These are phyloP conservation scores for Rachycentron canadum DNA, from an alignment of 2,797 vertebrate species.

Conservation along the genomic window DNA sequence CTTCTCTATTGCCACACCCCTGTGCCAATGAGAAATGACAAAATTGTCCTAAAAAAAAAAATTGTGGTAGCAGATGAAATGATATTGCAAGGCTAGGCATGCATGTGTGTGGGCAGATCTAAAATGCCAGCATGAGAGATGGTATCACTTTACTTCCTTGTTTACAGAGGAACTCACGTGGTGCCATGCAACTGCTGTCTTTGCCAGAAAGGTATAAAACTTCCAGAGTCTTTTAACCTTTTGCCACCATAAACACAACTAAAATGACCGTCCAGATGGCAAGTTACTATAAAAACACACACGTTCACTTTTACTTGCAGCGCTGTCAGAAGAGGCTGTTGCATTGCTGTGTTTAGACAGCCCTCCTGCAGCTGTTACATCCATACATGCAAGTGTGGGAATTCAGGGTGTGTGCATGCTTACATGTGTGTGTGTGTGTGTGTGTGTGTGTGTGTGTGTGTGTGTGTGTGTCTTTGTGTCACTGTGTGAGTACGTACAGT, in stretches of 20 bases:
- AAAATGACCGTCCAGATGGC: conserved; percentile 75
- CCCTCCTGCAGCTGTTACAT: conserved; percentile 64
- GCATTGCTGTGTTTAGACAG: conserved; percentile 65
- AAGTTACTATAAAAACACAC: conserved; percentile 49
- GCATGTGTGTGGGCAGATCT: conserved; percentile 52
- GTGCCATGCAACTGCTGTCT: conserved; percentile 13
- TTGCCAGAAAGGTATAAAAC: conserved; percentile 29
- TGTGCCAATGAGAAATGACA: conserved; percentile 10
- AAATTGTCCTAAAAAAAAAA: background rate
- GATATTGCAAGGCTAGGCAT: conserved; percentile 39
- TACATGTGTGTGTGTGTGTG: background rate
- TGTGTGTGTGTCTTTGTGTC: no score
- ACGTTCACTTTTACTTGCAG: conserved; percentile 48
- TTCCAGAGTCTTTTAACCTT: conserved; percentile 49
- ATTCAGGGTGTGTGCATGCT: conserved; percentile 25
- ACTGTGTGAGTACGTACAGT: conserved; percentile 11
- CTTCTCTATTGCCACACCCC: conserved; percentile 1
- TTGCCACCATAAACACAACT: conserved; percentile 41
- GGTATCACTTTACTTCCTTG: conserved; percentile 43
- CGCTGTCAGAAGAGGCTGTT: conserved; percentile 35
- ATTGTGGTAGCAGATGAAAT: conserved; percentile 3
- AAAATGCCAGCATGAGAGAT: conserved; percentile 36
- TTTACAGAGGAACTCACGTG: conserved; percentile 19
- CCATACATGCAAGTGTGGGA: conserved; percentile 50
- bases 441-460: background rate